These are phyloP conservation scores for Anoplophora glabripennis DNA, from an alignment of 1,140 invertebrate species.

Conservation along the genomic window DNA sequence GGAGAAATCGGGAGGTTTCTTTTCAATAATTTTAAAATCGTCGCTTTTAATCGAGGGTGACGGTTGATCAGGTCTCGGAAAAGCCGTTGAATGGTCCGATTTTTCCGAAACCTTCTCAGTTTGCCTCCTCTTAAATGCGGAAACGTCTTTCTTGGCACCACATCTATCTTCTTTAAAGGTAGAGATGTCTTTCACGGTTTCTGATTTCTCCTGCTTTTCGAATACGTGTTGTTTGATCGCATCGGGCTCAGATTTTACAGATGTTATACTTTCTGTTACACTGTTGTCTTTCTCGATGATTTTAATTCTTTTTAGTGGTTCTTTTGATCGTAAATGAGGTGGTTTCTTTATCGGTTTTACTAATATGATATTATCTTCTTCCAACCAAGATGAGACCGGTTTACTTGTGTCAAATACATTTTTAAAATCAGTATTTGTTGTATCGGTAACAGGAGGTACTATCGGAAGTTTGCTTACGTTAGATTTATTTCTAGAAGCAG, in stretches of 20 bases:
- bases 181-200: constrained; percentile 1
- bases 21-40: constrained; percentile 34
- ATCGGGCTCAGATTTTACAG: neutral
- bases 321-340: constrained; percentile 38
- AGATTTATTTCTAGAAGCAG: constrained; percentile 31
- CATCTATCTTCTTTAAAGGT: constrained; percentile 21
- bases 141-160: neutral
- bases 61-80: constrained; percentile 7
- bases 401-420: constrained; percentile 18
- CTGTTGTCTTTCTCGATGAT: constrained; percentile 35
- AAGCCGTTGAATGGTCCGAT: constrained; percentile 6
- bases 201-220: constrained; percentile 15
- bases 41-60: constrained; percentile 26
- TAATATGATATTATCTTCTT: constrained; percentile 25
- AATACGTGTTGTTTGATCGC: constrained; percentile 22
- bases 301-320: constrained; percentile 37
- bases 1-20: constrained; percentile 9
- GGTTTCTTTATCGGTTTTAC: constrained; percentile 40
- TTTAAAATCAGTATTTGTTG: constrained; percentile 7
- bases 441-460: constrained; percentile 7
- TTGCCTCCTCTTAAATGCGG: neutral
- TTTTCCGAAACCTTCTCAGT: neutral
- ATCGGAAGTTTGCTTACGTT: constrained; percentile 6
- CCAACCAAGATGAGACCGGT: constrained; percentile 20
- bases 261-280: neutral